phyloP scores from a whole-genome alignment of 2,888 invertebrate genomes.

The Eupithecia pulchellata region DNA sequence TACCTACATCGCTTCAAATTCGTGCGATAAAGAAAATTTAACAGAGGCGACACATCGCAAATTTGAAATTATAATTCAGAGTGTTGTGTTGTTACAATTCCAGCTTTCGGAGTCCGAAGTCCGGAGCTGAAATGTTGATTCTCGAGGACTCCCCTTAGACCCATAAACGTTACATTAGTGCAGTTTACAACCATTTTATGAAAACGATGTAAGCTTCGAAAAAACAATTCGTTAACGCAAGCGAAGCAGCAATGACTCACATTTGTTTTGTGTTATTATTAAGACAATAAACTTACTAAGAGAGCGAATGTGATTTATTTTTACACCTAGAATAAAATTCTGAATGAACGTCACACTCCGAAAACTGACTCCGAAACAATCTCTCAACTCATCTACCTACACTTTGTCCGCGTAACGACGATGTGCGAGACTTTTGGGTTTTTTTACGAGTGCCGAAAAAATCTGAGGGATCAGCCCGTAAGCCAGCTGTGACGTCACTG shows the following conservation, averaged over 20 bases:
- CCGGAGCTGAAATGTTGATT: too few species aligned
- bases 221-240: too few species aligned
- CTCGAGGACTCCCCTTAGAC: too few species aligned
- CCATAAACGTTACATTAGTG: too few species aligned
- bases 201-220: too few species aligned
- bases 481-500: conserved; percentile 67
- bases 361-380: neutral
- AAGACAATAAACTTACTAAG: neutral
- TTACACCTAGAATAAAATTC: too few species aligned
- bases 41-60: conserved; percentile 41
- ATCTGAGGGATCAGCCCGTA: conserved; percentile 55
- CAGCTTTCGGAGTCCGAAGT: neutral
- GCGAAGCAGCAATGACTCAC: neutral
- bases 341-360: neutral
- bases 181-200: neutral
- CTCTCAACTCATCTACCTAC: neutral
- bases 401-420: conserved; percentile 24
- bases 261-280: neutral
- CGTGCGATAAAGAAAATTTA: conserved; percentile 45
- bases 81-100: neutral
- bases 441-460: conserved; percentile 57
- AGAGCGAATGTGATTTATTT: too few species aligned
- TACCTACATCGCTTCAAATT: conserved; percentile 36
- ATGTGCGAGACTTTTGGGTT: conserved; percentile 43
- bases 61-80: conserved; percentile 47